phyloP scores from a whole-genome alignment of 2,888 invertebrate genomes.

The Trachelus troglodyta region DNA sequence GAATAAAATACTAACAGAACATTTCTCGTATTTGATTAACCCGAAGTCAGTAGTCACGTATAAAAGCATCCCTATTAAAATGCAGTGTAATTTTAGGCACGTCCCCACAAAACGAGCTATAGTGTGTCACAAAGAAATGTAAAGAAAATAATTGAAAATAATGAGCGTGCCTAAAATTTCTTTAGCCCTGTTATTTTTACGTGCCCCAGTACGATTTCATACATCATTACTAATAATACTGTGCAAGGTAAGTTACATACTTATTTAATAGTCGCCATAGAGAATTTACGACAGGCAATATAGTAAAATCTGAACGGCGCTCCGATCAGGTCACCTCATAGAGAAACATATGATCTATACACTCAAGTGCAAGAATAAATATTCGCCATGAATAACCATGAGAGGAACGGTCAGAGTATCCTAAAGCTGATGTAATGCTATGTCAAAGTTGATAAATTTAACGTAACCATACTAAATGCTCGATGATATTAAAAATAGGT shows the following conservation, averaged over 20 bases:
- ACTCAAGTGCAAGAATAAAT: constrained; percentile 22
- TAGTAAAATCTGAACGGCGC: background rate
- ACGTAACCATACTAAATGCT: background rate
- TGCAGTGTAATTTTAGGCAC: background rate
- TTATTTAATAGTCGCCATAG: background rate
- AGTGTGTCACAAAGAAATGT: background rate
- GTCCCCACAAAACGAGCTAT: background rate
- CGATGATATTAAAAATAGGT: background rate
- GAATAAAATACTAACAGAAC: constrained; percentile 55
- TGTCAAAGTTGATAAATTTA: background rate
- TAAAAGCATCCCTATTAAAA: background rate
- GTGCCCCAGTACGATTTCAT: too few species aligned
- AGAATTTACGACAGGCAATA: background rate
- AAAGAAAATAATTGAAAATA: background rate
- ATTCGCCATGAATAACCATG: constrained; percentile 39
- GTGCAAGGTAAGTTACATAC: constrained; percentile 3
- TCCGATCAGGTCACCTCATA: background rate
- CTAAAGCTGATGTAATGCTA: background rate
- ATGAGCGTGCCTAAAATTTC: background rate
- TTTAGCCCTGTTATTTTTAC: background rate
- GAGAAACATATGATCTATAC: constrained; percentile 26
- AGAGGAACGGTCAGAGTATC: background rate
- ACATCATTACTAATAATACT: background rate
- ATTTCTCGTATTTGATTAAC: constrained; percentile 43
- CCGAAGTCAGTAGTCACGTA: constrained; percentile 10